phyloP scores from a whole-genome alignment of 2,797 vertebrate genomes.

The Rhabdophis nuchalis region DNA sequence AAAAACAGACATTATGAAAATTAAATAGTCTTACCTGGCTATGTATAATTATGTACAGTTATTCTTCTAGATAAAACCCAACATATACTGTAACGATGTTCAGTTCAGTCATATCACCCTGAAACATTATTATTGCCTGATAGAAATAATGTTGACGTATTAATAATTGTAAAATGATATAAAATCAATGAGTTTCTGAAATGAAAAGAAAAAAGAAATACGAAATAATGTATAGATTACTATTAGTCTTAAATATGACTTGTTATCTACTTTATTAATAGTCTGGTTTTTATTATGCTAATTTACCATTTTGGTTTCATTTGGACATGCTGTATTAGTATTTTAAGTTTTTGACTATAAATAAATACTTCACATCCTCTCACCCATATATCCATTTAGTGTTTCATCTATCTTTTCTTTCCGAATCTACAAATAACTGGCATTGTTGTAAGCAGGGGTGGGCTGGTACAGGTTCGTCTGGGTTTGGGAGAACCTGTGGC shows the following conservation, averaged over 20 bases:
- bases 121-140: background rate
- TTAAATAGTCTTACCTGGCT: conserved; percentile 13
- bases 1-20: background rate
- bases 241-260: background rate
- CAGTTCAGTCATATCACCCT: background rate
- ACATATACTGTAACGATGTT: background rate
- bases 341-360: background rate
- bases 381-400: background rate
- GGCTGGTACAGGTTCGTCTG: too few species aligned
- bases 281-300: background rate
- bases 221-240: background rate
- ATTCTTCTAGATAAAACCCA: background rate
- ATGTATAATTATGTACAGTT: background rate
- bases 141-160: background rate
- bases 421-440: background rate
- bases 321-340: background rate
- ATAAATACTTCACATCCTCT: background rate
- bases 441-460: background rate
- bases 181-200: background rate
- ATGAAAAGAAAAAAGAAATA: background rate
- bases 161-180: background rate
- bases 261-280: background rate
- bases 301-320: background rate
- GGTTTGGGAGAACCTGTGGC: too few species aligned
- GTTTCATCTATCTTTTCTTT: background rate